Base-by-base conservation (phyloP, 92 coral and sea anemone species). In the Siderastrea radians region DNA sequence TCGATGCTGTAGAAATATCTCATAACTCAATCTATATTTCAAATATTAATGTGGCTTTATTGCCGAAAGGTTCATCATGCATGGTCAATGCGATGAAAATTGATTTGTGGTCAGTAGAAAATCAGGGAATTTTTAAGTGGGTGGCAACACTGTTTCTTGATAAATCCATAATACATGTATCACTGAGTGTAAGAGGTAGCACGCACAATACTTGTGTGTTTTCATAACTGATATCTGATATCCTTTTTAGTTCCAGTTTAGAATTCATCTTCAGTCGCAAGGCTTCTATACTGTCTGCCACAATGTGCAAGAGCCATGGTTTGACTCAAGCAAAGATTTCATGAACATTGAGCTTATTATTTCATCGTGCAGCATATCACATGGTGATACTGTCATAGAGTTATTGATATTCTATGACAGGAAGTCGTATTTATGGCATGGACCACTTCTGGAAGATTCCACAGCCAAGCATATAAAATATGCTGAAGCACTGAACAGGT, bases 391-490 rank as follows among this genome's bases (percentile, higher is more conserved):
- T 49, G 19, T 48, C 16, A 67, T 90, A 16, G 89, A 93, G 69
- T 78, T 93, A 70, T 82, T 90, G n/a, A 63, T 93, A 68, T 93
- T 93, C 79, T 77, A 93, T 74, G 78, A 86, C 8, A 78, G 95
- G 75, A 69, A 83, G 64, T 70, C 69, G 15, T 93, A 85, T 62
- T 72, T 90, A 43, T 93, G 95, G 95, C 95, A 90, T 73, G 95
- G 95, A 4, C 68, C 95, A 3, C 86, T 83, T 1, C 84, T 72
- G 17, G 78, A 74, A 46, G 49, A 82, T 49, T 48, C 62, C 16
- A 49, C 50, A 45, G 17, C 47, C 72, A 77, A 55, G 6, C 48
- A 67, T 51, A 46, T 72, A 1, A 73, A 90, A 75, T 60, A 74
- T 14, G 83, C 89, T 60, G 89, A 74, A 66, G 93, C 91, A 12